A percentile compares a stretch with the other conserved stretches of the same genome.
phyloP scores from a whole-genome alignment of 2,113 vertebrate species.

The Microcebus ravelobensis region DNA sequence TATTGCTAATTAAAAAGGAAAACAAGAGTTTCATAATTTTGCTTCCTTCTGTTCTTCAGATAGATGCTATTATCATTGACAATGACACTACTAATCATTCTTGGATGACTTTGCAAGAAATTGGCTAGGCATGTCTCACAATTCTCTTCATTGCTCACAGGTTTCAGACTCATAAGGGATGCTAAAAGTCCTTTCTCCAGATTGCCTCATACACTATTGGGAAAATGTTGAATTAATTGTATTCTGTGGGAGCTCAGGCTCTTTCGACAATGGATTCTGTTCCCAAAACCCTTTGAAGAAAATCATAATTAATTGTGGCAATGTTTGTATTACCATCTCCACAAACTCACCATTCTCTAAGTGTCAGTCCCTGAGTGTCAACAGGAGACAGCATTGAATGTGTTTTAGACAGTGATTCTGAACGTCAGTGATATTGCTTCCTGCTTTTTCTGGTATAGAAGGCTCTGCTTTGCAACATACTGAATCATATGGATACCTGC shows the following conservation, averaged over 20 bases:
- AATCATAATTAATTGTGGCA: background rate
- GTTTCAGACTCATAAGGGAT: background rate
- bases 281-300: background rate
- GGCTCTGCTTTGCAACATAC: background rate
- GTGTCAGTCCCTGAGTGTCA: background rate
- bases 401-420: background rate
- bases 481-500: background rate
- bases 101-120: slow-evolving; percentile 55
- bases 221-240: background rate
- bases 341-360: background rate
- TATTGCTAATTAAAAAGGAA: slow-evolving; percentile 62
- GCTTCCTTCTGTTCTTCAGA: slow-evolving; percentile 45
- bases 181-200: background rate
- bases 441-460: background rate
- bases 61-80: slow-evolving; percentile 36
- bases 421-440: background rate
- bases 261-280: background rate
- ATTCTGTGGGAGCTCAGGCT: background rate
- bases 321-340: background rate
- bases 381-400: background rate
- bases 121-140: background rate
- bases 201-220: background rate
- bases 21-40: slow-evolving; percentile 63
- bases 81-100: slow-evolving; percentile 52
- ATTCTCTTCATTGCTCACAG: slow-evolving; percentile 5